Evolutionary conservation across 2,113 vertebrate species (phyloP).

Genomic region (Proteles cristata): DNA sequence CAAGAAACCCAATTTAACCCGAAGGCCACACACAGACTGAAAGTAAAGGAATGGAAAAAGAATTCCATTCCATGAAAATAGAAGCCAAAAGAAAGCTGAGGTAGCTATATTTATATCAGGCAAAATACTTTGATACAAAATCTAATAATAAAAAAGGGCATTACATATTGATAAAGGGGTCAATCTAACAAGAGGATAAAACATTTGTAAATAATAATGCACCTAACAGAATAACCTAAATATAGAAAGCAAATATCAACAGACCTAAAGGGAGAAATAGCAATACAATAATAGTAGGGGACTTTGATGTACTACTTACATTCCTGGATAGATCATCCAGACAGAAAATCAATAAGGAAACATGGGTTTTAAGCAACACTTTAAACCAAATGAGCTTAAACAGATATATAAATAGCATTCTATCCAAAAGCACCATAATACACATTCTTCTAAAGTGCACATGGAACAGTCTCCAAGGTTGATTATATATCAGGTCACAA

Average conservation of each 20-base stretch:
- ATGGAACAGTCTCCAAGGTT: neutral
- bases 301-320: neutral
- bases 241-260: neutral
- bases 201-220: neutral
- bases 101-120: neutral
- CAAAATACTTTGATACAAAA: neutral
- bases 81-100: neutral
- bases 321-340: neutral
- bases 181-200: neutral
- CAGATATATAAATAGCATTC: neutral
- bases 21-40: neutral
- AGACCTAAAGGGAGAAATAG: neutral
- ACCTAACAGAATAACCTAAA: neutral
- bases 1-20: neutral
- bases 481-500: neutral
- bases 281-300: neutral
- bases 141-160: neutral
- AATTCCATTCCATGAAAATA: neutral
- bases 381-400: neutral
- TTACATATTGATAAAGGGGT: neutral
- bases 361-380: neutral
- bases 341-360: neutral
- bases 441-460: neutral
- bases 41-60: neutral
- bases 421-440: neutral